Evolutionary conservation across 2,113 vertebrate genomes (phyloP).

Genomic region (Physeter macrocephalus): DNA sequence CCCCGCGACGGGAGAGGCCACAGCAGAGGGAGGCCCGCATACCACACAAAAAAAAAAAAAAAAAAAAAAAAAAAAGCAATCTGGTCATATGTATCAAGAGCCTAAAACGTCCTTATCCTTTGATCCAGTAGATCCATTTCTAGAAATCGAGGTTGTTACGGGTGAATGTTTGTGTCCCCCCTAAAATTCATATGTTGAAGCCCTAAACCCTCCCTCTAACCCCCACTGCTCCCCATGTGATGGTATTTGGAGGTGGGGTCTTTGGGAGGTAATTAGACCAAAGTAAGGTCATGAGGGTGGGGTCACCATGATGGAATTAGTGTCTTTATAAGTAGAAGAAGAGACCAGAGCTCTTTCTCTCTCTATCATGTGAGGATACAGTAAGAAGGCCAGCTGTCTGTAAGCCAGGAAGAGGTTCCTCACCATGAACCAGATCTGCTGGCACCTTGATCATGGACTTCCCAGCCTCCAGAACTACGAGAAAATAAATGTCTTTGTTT

Average conservation of each 20-base stretch:
- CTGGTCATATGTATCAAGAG: neutral
- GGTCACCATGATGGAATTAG: neutral
- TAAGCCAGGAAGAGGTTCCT: neutral
- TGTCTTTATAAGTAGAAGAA: neutral
- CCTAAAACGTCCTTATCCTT: neutral
- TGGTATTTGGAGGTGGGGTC: neutral
- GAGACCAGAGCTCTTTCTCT: too few relatives aligned
- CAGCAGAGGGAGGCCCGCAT: too few relatives aligned
- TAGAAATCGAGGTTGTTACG: neutral
- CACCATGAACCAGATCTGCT: neutral
- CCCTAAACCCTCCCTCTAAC: neutral
- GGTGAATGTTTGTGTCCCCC: neutral
- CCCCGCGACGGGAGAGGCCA: too few relatives aligned
- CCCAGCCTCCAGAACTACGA: neutral
- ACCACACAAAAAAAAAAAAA: too few relatives aligned
- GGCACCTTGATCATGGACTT: neutral
- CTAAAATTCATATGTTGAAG: neutral
- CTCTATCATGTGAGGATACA: neutral
- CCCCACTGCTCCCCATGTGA: neutral
- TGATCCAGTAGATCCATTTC: neutral
- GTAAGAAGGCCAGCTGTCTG: neutral
- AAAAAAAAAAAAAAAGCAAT: too few relatives aligned
- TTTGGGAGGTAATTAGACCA: neutral
- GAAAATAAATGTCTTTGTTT: neutral
- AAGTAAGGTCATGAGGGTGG: neutral